A percentile compares a stretch with the other conserved stretches of the same genome.
These are phyloP conservation scores for Cinclus cinclus DNA, from an alignment of 2,113 vertebrate genomes.

Conservation along the genomic window DNA sequence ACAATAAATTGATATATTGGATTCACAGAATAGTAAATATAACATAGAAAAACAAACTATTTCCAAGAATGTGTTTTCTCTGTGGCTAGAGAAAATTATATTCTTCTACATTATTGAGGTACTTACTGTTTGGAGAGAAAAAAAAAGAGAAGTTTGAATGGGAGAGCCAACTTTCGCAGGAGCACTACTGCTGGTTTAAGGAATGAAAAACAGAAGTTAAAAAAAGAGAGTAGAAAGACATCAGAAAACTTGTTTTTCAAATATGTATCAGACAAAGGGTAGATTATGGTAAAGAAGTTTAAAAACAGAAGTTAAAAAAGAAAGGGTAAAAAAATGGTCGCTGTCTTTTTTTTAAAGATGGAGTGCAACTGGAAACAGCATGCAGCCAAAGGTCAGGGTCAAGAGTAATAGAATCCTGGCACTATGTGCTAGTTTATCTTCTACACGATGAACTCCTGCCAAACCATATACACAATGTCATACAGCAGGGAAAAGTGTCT, in stretches of 20 bases:
- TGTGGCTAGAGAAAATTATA: neutral
- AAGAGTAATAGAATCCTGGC: slow-evolving; percentile 82
- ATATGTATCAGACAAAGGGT: neutral
- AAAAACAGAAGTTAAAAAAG: slow-evolving; percentile 64
- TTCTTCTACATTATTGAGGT: neutral
- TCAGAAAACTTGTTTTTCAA: slow-evolving; percentile 47
- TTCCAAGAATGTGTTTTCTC: slow-evolving; percentile 62
- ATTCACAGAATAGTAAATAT: slow-evolving; percentile 50
- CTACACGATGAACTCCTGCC: slow-evolving; percentile 74
- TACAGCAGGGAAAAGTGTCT: slow-evolving; percentile 73
- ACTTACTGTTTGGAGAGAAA: neutral
- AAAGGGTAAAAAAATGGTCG: slow-evolving; percentile 9
- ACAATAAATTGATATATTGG: slow-evolving; percentile 20
- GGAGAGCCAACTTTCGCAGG: slow-evolving; percentile 8
- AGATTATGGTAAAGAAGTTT: slow-evolving; percentile 33
- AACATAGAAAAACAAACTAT: slow-evolving; percentile 41
- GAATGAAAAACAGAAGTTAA: slow-evolving; percentile 30
- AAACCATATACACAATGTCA: slow-evolving; percentile 77
- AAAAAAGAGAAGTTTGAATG: slow-evolving; percentile 28
- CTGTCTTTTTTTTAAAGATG: slow-evolving; percentile 73
- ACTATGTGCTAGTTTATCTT: slow-evolving; percentile 79
- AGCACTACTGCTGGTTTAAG: neutral
- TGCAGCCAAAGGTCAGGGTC: slow-evolving; percentile 79
- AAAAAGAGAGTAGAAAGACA: neutral
- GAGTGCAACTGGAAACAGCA: slow-evolving; percentile 79